phyloP scores from a whole-genome alignment of 64 coral and sea anemone species.

The Montipora cactus region DNA sequence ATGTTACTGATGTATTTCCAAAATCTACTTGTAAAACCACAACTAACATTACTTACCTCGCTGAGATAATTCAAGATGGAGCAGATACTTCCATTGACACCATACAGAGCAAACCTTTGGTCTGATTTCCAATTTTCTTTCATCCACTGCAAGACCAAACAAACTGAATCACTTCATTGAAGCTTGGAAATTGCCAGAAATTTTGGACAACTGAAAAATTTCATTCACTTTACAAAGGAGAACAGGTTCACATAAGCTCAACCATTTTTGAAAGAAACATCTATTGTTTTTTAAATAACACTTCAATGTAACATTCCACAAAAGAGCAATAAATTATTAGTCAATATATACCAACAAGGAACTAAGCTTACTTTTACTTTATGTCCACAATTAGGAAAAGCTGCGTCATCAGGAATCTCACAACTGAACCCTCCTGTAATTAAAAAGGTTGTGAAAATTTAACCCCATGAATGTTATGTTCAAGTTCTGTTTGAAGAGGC shows the following conservation, averaged over 20 bases:
- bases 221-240: too few species aligned
- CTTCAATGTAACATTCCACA: too few species aligned
- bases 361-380: conserved; percentile 70
- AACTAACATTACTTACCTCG: conserved; percentile 41
- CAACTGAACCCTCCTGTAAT: conserved; percentile 35
- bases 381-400: conserved; percentile 77
- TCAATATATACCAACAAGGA: background rate
- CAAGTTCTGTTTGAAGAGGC: too few species aligned
- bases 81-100: conserved; percentile 81
- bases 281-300: too few species aligned
- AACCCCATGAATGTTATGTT: too few species aligned
- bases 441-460: background rate
- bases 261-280: too few species aligned
- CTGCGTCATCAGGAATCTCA: conserved; percentile 72
- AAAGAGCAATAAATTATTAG: too few species aligned
- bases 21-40: too few species aligned
- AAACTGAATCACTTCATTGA: too few species aligned
- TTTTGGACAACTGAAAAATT: too few species aligned
- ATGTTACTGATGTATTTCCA: background rate
- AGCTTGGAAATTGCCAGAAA: too few species aligned
- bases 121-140: conserved; percentile 79
- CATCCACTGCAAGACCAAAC: conserved; percentile 65
- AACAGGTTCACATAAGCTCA: too few species aligned
- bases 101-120: conserved; percentile 52
- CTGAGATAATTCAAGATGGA: conserved; percentile 75